A percentile compares a stretch with the other conserved stretches of the same genome.
These are phyloP conservation scores for Simalia tracyae DNA, from an alignment of 2,797 vertebrate genomes.

Conservation along the genomic window DNA sequence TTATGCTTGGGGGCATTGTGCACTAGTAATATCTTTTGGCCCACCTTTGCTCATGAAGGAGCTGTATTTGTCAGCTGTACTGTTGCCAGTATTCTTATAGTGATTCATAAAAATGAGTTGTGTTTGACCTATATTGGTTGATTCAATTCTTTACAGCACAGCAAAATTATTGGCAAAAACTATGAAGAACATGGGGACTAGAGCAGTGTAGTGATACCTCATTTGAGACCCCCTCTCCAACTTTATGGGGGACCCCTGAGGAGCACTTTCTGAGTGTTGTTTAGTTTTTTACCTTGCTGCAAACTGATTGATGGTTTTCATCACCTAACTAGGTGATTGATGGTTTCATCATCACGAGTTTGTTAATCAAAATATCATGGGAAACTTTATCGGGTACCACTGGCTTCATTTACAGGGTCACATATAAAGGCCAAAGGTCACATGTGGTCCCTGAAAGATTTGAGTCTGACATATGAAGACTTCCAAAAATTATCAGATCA, in stretches of 20 bases:
- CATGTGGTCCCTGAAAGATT: neutral
- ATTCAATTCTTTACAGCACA: neutral
- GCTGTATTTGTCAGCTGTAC: neutral
- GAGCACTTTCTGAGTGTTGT: neutral
- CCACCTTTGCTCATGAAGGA: neutral
- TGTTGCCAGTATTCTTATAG: neutral
- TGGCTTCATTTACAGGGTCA: constrained; percentile 52
- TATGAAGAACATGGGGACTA: neutral
- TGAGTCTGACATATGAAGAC: neutral
- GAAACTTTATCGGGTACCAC: constrained; percentile 30
- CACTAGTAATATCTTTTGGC: neutral
- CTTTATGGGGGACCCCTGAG: neutral
- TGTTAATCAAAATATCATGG: neutral
- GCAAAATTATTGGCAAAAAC: neutral
- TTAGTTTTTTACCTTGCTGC: neutral
- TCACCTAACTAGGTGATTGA: neutral
- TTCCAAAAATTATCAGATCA: neutral
- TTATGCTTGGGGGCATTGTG: neutral
- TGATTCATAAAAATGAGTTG: neutral
- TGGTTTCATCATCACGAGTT: neutral
- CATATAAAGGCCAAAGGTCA: neutral
- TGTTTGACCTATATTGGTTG: neutral
- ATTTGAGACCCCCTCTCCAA: neutral
- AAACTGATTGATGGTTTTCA: neutral
- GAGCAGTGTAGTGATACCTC: neutral